Base-by-base conservation (phyloP, 2,113 vertebrate genomes). In the Zingel zingel region DNA sequence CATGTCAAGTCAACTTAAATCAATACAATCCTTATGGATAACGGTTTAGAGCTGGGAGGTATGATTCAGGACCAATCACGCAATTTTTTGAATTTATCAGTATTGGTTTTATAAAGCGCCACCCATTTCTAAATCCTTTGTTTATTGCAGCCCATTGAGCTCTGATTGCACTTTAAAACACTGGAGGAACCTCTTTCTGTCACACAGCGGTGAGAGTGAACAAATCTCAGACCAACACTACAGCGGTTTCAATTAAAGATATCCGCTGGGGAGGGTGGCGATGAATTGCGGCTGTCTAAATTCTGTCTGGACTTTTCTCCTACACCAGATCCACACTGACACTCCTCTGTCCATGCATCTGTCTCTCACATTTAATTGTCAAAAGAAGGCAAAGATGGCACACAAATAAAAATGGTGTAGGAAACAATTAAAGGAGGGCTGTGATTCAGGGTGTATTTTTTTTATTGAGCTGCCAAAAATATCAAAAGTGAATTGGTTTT, bases 91-190 rank as follows among this genome's bases (percentile, higher is more conserved):
- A 53, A 13, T 27, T 58, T 27, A 80, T 79, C 10, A 25, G 19
- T 45, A 43, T 69, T 30, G 4, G 54, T 50, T 67, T 27, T 13
- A 71, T 43, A 43, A 76, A 68, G 67, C 19, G 1, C 14, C 39
- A 33, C 66, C 27, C 47, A 39, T 73, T 66, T 69, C 10, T 45
- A 61, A 43, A 43, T 39, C 18, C 14, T 54, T 72, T 71, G 58
- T 61, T 81, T 70, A 57, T 53, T 36, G 63, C 23, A 73, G 16
- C 63, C 18, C 23, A 14, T 54, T 54, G 68, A 74, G 57, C 64
- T 71, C 19, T 65, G 53, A 67, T 76, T 54, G 77, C 62, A 69
- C 74, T 63, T 82, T 25, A 57, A 74, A 73, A 57, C 63, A 67
- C 39, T 10, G 62, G 12, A 57, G 51, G 12, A 77, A 47, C 2